Evolutionary conservation across 2,888 invertebrate species (phyloP).

Genomic region (Pardosa pseudoannulata): DNA sequence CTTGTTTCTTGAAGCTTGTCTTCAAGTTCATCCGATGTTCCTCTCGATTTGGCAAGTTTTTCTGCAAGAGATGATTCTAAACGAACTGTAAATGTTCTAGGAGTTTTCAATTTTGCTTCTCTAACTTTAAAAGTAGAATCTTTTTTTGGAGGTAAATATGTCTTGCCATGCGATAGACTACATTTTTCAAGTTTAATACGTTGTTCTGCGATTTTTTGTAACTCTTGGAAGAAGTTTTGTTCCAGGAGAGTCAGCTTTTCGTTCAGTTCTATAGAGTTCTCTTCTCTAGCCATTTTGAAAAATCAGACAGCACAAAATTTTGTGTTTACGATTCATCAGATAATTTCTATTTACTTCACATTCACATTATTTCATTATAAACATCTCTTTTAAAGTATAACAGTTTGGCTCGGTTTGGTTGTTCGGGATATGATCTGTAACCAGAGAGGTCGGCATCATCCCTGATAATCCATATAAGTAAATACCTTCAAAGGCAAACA

Average conservation of each 20-base stretch:
- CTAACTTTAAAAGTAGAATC: too few relatives aligned
- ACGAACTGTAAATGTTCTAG: slow-evolving; percentile 6
- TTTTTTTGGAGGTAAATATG: background rate
- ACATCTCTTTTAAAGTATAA: too few relatives aligned
- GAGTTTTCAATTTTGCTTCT: background rate
- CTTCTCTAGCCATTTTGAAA: too few relatives aligned
- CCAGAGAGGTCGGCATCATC: too few relatives aligned
- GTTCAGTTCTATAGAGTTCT: background rate
- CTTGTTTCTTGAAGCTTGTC: slow-evolving; percentile 29
- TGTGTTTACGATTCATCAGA: too few relatives aligned
- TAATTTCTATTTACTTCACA: too few relatives aligned
- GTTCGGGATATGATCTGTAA: too few relatives aligned
- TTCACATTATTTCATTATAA: too few relatives aligned
- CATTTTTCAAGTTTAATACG: background rate
- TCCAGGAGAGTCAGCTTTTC: background rate
- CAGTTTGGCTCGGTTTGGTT: too few relatives aligned
- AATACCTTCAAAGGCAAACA: too few relatives aligned
- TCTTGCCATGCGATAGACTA: background rate
- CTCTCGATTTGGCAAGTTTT: slow-evolving; percentile 27
- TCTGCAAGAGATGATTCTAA: slow-evolving; percentile 34
- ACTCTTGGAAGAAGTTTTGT: background rate
- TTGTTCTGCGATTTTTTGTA: slow-evolving; percentile 8
- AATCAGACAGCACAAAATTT: too few relatives aligned
- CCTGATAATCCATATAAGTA: too few relatives aligned
- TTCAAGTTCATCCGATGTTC: slow-evolving; percentile 35